phyloP scores from a whole-genome alignment of 1,140 invertebrate species.

The Drosophila littoralis region DNA sequence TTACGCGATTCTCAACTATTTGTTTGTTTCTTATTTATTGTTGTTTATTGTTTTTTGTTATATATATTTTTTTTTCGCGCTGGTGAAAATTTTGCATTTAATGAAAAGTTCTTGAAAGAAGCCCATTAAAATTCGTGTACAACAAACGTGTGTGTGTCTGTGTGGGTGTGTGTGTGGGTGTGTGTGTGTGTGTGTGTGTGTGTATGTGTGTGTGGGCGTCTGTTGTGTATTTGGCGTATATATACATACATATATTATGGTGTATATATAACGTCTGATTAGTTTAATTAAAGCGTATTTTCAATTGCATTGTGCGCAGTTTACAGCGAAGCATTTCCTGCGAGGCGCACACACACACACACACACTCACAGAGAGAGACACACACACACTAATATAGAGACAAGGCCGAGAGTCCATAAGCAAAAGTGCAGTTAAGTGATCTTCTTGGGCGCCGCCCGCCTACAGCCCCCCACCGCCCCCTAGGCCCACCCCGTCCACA shows the following conservation, averaged over 20 bases:
- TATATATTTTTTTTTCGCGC: slow-evolving; percentile 13
- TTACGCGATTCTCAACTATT: slow-evolving; percentile 24
- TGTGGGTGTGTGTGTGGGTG: not conserved
- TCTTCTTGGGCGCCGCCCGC: slow-evolving; percentile 28
- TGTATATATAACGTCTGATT: slow-evolving; percentile 68
- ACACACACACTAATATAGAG: slow-evolving; percentile 18
- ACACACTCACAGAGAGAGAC: not conserved
- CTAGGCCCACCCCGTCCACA: slow-evolving; percentile 1
- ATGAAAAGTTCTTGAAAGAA: slow-evolving; percentile 38
- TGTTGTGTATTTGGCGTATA: slow-evolving; percentile 45
- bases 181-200: slow-evolving; percentile 12
- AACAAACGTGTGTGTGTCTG: not conserved
- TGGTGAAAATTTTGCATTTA: slow-evolving; percentile 37
- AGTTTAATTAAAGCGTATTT: slow-evolving; percentile 80
- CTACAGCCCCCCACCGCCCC: not conserved
- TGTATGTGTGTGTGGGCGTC: slow-evolving; percentile 48
- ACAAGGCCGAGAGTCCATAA: slow-evolving; percentile 49
- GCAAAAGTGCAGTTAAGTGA: slow-evolving; percentile 52
- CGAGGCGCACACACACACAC: slow-evolving; percentile 17
- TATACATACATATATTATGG: slow-evolving; percentile 23
- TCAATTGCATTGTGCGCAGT: slow-evolving; percentile 75
- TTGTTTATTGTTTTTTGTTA: slow-evolving; percentile 10
- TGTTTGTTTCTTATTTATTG: slow-evolving; percentile 10
- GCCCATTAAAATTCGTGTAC: slow-evolving; percentile 48
- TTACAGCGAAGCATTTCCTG: slow-evolving; percentile 58